Base-by-base conservation (phyloP, 2,113 vertebrate species). In the Setophaga coronata region DNA sequence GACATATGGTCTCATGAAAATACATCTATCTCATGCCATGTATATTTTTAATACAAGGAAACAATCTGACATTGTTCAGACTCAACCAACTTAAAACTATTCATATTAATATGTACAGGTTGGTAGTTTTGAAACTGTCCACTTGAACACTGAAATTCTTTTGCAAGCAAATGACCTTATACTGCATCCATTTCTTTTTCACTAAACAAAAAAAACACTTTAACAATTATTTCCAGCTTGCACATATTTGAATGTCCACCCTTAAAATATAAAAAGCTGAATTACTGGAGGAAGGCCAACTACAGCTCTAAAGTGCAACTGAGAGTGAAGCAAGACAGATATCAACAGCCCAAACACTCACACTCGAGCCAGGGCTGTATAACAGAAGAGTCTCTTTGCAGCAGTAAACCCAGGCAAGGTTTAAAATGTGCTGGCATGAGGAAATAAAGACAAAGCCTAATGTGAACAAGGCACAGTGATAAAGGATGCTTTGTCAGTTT, bases 1-100 rank as follows among this genome's bases (percentile, higher is more conserved):
- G 50, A 90, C 92, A 88, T 90, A 92, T 38, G 88, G 94, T 90
- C 60, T 86, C 56, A 47, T 28, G n/a, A 82, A 86, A 65, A 88
- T 34, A 62, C 34, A 53, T 12, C 29, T 45, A 19, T 79, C 71
- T 89, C 42, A 10, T 54, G 51, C 42, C 86, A 93, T 31, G 42
- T 47, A 12, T 91, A 70, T 83, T 90, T 94, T 88, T 83, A 92
- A 86, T 77, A 57, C n/a, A 73, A 82, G 36, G n/a, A 77, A 93
- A 57, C 50, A 80, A 58, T 47, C 57, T 70, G 28, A 77, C 66
- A 42, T 50, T 54, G 73, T 42, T 88, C 42, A 28, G 45, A 82
- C 17, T 74, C 60, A 53, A 91, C 36, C 43, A 90, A 77, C n/a
- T 38, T 88, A 70, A 77, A 70, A 18, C 25, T 80, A 15, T 31